Percentiles rank a stretch among this genome's conserved stretches.
Evolutionary conservation across 2,113 vertebrate genomes (phyloP).

Genomic region (Lagopus muta): DNA sequence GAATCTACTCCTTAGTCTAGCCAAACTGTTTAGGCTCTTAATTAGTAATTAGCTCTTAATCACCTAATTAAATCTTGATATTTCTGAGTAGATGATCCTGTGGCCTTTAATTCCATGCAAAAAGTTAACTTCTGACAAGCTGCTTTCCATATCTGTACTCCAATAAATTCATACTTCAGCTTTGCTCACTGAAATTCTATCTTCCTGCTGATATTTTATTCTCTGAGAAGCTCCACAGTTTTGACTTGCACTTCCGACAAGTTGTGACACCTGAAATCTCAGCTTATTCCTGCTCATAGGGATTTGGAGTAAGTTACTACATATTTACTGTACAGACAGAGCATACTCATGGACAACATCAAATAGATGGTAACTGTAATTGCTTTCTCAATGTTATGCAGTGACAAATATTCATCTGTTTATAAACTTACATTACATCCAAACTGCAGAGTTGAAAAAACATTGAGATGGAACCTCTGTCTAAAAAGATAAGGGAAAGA

Average conservation of each 20-base stretch:
- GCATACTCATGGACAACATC: fast-evolving
- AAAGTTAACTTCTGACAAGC: not conserved
- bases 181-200: not conserved
- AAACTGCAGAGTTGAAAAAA: not conserved
- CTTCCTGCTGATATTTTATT: not conserved
- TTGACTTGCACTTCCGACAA: not conserved
- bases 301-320: not conserved
- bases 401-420: not conserved
- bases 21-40: no score
- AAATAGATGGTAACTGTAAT: not conserved
- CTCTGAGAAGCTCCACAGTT: not conserved
- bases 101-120: not conserved
- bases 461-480: not conserved
- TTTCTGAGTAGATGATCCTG: not conserved
- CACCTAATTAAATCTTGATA: not conserved
- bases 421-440: not conserved
- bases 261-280: not conserved
- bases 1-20: no score
- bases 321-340: not conserved
- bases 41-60: not conserved
- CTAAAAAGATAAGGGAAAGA: not conserved
- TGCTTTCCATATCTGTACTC: not conserved
- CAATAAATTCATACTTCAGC: not conserved
- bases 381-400: not conserved
- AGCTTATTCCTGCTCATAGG: not conserved